Percentiles rank a stretch among this genome's conserved stretches.
phyloP scores from a whole-genome alignment of 2,113 vertebrate genomes.

The Rhinolophus ferrumequinum region DNA sequence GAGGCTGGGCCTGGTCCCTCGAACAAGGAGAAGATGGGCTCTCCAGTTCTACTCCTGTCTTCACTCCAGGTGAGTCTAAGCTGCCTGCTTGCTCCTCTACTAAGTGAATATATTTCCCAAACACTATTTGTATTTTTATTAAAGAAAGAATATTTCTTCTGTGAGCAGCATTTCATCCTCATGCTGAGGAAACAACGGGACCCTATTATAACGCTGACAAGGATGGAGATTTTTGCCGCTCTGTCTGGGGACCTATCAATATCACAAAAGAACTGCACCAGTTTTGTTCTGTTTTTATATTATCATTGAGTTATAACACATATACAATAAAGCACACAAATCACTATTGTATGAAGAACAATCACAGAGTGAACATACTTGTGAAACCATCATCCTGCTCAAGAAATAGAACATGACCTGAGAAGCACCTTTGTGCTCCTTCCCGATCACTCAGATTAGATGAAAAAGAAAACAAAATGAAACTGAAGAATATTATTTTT shows the following conservation, averaged over 20 bases:
- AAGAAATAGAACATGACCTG: not conserved
- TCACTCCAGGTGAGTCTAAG: not conserved
- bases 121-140: not conserved
- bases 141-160: not conserved
- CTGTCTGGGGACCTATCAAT: not conserved
- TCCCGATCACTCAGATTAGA: not conserved
- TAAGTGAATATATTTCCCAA: not conserved
- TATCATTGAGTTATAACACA: not conserved
- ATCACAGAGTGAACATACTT: not conserved
- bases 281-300: not conserved
- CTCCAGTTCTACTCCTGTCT: not conserved
- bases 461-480: not conserved
- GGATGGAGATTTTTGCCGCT: not conserved
- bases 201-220: not conserved
- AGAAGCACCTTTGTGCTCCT: not conserved
- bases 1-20: not conserved
- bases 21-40: not conserved
- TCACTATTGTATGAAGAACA: not conserved
- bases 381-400: not conserved
- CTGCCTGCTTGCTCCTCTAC: not conserved
- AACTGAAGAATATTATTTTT: not conserved
- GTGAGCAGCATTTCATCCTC: not conserved
- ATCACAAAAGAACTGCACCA: not conserved
- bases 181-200: not conserved
- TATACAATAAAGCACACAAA: accelerated